Conservation (phyloP, 2,797 vertebrate species). For the Danio tinwini region DNA sequence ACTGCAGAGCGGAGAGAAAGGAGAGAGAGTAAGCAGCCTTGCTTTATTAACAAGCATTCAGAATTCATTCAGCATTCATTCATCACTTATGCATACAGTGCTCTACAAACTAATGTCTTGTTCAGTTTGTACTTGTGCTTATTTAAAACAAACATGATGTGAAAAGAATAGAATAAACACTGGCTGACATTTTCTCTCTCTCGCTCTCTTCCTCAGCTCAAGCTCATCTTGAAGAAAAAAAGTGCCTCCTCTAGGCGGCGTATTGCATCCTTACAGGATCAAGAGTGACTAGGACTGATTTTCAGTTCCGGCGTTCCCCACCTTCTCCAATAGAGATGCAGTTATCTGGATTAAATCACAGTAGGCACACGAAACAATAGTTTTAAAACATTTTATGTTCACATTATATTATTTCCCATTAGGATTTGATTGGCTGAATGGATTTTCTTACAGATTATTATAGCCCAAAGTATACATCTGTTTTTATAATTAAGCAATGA, state of each 20-base stretch:
- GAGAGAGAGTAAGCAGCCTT: conserved; percentile 80
- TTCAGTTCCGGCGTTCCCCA: conserved; percentile 67
- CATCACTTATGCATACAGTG: neutral
- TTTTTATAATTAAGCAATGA: too few species aligned
- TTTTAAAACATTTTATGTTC: neutral
- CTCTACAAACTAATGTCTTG: neutral
- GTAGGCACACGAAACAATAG: conserved; percentile 2
- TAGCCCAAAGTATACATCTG: neutral
- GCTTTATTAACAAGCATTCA: conserved; percentile 7
- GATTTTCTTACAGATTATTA: neutral
- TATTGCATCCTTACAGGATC: conserved; percentile 79
- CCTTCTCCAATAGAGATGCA: conserved; percentile 61
- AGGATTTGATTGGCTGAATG: neutral
- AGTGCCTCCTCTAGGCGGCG: conserved; percentile 79
- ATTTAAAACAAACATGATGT: neutral
- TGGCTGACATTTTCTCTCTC: conserved; percentile 19
- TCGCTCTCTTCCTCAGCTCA: conserved; percentile 71
- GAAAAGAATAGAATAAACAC: neutral
- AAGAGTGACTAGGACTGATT: conserved; percentile 73
- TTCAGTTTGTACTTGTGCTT: neutral
- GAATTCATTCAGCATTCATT: too few species aligned
- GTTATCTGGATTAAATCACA: conserved; percentile 30
- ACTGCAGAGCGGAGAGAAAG: conserved; percentile 80
- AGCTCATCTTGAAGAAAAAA: conserved; percentile 82
- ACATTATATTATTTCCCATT: too few species aligned